Conservation (phyloP, 2,888 invertebrate species). For the Automeris io region DNA sequence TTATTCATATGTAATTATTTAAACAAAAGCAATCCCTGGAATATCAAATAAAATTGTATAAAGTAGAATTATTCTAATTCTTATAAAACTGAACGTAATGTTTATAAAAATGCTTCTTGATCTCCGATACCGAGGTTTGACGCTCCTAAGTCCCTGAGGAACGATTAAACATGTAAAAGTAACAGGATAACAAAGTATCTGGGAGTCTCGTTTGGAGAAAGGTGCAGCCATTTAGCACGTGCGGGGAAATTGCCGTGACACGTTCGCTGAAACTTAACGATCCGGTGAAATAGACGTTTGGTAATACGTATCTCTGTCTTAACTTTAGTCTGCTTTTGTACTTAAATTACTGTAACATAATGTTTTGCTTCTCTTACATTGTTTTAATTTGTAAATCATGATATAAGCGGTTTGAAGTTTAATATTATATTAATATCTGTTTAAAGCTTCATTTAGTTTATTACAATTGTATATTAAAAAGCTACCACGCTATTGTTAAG, state of each 20-base stretch:
- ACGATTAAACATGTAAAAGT: constrained; percentile 75
- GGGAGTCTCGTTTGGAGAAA: constrained; percentile 45
- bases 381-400: no score
- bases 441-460: no score
- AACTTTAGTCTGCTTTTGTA: constrained; percentile 1
- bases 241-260: constrained; percentile 52
- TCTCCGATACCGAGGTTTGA: constrained; percentile 22
- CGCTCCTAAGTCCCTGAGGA: constrained; percentile 41
- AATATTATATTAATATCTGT: no score
- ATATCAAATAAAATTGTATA: no score
- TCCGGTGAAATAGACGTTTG: constrained; percentile 31
- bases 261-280: constrained; percentile 67
- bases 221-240: constrained; percentile 68
- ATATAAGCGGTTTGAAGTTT: no score
- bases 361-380: no score
- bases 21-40: no score
- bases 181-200: constrained; percentile 68
- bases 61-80: no score
- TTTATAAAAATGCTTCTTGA: constrained; percentile 13
- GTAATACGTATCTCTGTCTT: constrained; percentile 1
- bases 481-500: no score
- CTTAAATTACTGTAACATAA: not conserved
- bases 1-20: no score
- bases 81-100: not conserved
- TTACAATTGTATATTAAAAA: no score